A percentile compares a stretch with the other conserved stretches of the same genome.
Conservation (phyloP, 2,797 vertebrate species). For the Champsocephalus gunnari region DNA sequence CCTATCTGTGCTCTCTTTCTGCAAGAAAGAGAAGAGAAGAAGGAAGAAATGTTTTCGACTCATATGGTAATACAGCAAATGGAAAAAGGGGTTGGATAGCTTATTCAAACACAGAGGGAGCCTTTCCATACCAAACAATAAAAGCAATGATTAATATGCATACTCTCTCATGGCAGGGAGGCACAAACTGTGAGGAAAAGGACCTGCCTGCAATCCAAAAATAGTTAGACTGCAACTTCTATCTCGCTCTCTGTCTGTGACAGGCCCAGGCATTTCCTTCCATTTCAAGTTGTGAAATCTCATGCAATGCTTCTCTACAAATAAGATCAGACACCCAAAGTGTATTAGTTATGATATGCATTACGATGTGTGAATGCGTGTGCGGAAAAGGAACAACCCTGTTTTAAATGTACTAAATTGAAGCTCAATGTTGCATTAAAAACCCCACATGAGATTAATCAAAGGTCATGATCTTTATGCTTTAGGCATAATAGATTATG, state of each 20-base stretch:
- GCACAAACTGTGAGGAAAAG: slow-evolving; percentile 48
- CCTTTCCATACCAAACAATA: slow-evolving; percentile 61
- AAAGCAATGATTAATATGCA: slow-evolving; percentile 73
- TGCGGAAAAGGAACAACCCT: neutral
- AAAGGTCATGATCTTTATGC: neutral
- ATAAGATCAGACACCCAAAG: slow-evolving; percentile 44
- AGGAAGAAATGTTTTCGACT: slow-evolving; percentile 43
- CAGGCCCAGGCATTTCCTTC: slow-evolving; percentile 64
- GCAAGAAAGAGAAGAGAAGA: neutral
- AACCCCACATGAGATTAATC: neutral
- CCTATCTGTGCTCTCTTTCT: slow-evolving; percentile 19
- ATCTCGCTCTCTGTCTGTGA: slow-evolving; percentile 43
- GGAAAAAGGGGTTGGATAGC: slow-evolving; percentile 48
- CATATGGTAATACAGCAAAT: slow-evolving; percentile 42
- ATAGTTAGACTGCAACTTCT: slow-evolving; percentile 64
- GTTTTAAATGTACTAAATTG: neutral
- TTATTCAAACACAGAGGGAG: slow-evolving; percentile 58
- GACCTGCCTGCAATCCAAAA: slow-evolving; percentile 71
- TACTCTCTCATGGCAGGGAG: slow-evolving; percentile 43
- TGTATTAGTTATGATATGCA: slow-evolving; percentile 12
- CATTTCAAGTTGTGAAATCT: slow-evolving; percentile 57
- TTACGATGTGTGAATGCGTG: neutral
- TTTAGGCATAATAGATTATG: neutral
- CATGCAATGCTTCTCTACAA: slow-evolving; percentile 51
- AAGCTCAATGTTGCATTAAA: neutral